Conservation (phyloP, 2,797 vertebrate genomes). For the Neosilurus hyrtlii region DNA sequence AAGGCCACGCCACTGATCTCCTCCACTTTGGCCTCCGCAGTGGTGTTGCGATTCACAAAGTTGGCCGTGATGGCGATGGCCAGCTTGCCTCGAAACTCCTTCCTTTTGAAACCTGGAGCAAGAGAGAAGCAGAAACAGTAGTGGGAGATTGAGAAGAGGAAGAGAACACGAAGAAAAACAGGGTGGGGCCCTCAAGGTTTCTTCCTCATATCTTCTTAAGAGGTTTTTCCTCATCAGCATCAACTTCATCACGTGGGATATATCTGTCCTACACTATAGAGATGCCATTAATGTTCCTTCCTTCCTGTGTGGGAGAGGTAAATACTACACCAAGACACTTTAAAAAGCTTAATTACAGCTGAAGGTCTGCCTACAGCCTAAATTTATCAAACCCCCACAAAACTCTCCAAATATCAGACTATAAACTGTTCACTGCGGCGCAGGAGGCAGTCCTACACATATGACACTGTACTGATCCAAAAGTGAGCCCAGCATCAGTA, state of each 20-base stretch:
- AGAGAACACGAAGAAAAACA: not conserved
- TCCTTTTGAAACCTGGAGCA: conserved; percentile 84
- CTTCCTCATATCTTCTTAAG: too few relatives aligned
- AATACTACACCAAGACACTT: not conserved
- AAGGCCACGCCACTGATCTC: conserved; percentile 98
- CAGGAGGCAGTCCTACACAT: not conserved
- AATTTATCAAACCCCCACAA: not conserved
- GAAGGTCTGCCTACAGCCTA: not conserved
- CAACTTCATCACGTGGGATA: too few relatives aligned
- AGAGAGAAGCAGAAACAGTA: too few relatives aligned
- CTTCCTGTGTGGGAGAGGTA: not conserved
- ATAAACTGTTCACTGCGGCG: not conserved
- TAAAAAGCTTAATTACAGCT: conserved; percentile 1
- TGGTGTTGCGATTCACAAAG: conserved; percentile 96
- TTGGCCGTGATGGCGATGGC: conserved; percentile 98
- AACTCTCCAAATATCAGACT: not conserved
- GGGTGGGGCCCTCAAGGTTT: too few relatives aligned
- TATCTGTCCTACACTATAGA: not conserved
- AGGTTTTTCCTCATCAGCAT: too few relatives aligned
- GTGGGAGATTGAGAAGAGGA: not conserved
- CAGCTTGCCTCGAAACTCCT: conserved; percentile 95
- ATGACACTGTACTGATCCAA: not conserved
- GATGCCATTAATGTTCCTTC: not conserved
- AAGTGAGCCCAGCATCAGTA: not conserved
- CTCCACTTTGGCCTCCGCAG: conserved; percentile 94